Evolutionary conservation across 2,113 vertebrate species (phyloP), one percentile per base, ranked within the genome.

Genomic region (Rhabdornis inornatus): DNA sequence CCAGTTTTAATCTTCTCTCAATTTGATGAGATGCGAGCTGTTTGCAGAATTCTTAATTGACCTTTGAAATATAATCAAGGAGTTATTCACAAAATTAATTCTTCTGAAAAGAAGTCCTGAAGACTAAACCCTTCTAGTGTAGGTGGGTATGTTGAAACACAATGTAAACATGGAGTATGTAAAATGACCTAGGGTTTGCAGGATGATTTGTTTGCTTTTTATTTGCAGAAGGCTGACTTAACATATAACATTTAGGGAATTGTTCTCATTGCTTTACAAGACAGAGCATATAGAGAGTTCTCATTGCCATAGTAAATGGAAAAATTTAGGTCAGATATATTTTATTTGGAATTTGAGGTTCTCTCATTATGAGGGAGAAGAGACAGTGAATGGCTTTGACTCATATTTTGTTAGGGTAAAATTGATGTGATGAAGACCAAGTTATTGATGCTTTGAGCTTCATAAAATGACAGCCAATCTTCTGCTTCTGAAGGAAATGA

Each of bases 1-100:
- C 5, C 9, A 89, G 69, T 95, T 96, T 94, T 96, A 96, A 97
- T 97, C 93, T 95, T 96, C 72, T 95, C 66, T 93, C 76, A 90
- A 55, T 92, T 90, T 94, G 92, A 96, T 96, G 95, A 95, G 87
- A 92, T 95, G 91, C 35, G 8, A 95, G 66, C 75, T 57, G 53
- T 91, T 96, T 87, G 40, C 87, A 61, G 77, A 91, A 83, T 90
- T 94, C 66, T 76, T 96, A 96, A 97, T 95, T 97, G 90, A 95
- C 83, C 87, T 91, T 90, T 95, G 94, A 95, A 96, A 92, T 95
- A 94, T 83, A 96, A 95, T 94, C 49, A 90, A 87, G 83, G 57
- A 71, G 61, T 86, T 83, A 72, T 60, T 92, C 61, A 83, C 1
- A 2, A 92, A 81, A 96, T 95, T 81, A 95, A 68, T 92, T 95